Percentiles rank a stretch among this genome's conserved stretches.
Evolutionary conservation across 2,113 vertebrate species (phyloP).

Genomic region (Labeo catla): DNA sequence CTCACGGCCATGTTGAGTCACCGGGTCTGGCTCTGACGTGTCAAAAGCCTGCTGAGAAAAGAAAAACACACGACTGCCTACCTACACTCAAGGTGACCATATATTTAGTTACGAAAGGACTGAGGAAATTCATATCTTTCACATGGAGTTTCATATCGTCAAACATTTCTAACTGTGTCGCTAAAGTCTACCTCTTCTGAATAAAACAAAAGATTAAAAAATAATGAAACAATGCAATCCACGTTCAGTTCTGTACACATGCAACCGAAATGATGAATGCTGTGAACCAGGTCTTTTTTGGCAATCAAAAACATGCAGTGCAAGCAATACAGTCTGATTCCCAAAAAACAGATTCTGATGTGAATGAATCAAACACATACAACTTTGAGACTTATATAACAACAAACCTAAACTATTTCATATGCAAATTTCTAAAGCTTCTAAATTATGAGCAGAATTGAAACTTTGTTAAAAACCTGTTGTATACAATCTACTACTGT

Average conservation of each 20-base stretch:
- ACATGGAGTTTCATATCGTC: not conserved
- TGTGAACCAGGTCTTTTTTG: not conserved
- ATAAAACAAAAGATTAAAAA: not conserved
- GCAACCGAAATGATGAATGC: not conserved
- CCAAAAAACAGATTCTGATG: not conserved
- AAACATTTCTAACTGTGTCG: not conserved
- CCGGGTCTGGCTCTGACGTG: constrained; percentile 56
- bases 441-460: not conserved
- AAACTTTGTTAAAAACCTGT: not conserved
- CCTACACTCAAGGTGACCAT: constrained; percentile 69
- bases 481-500: not conserved
- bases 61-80: constrained; percentile 54
- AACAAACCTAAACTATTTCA: not conserved
- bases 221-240: not conserved
- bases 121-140: not conserved
- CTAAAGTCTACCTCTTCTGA: not conserved
- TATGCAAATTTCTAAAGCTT: not conserved
- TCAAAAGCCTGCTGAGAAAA: constrained; percentile 2
- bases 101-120: constrained; percentile 6
- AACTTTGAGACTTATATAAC: not conserved
- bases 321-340: not conserved
- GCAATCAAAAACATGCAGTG: not conserved
- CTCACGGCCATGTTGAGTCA: constrained; percentile 68
- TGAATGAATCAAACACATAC: not conserved
- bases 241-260: not conserved